Evolutionary conservation across 2,113 vertebrate species (phyloP), one percentile per base, ranked within the genome.

Genomic region (Coryphaenoides rupestris): DNA sequence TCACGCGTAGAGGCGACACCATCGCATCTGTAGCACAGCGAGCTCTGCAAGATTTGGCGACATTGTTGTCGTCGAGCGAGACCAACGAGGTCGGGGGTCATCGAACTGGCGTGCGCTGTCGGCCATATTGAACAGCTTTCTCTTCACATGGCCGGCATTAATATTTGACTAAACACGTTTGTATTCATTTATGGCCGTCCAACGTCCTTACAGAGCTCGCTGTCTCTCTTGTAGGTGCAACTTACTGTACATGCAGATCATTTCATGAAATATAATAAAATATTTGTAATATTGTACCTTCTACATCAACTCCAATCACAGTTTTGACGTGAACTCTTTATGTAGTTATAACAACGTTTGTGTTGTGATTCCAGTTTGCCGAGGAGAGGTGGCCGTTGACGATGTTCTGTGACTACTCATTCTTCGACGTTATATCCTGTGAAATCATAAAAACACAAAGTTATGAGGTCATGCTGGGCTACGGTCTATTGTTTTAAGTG

Each of bases 351-450:
- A 10, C 33, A 40, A 40, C 13, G 33, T 9, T 7, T 40, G 33
- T 40, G 33, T 3, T 12, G 9, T 40, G 33, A 10, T 40, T 40
- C 33, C 33, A 40, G 33, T 5, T 10, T 2, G 12, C 5, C 33
- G 12, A 10, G 33, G 33, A 10, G 33, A 1, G 33, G 33, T 40
- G 9, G 6, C 33, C 4, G 33, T 40, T 2, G 33, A 40, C 33
- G 33, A 40, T 21, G n/a, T 21, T 17, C 52, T 21, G 52, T 47
- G 55, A 23, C 57, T 75, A 92, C 78, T 92, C 89, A 23, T 91
- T 91, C 46, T 84, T 79, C 3, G 91, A 90, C 0, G 88, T 90
- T 65, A 92, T 91, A 58, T 89, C 90, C 91, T 91, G 74, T 40
- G 66, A 63, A 46, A 66, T 55, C 61, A 19, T 1, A 63, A 19